Percentiles rank a stretch among this genome's conserved stretches.
Evolutionary conservation across 2,797 vertebrate genomes (phyloP).

Genomic region (Falco rusticolus): DNA sequence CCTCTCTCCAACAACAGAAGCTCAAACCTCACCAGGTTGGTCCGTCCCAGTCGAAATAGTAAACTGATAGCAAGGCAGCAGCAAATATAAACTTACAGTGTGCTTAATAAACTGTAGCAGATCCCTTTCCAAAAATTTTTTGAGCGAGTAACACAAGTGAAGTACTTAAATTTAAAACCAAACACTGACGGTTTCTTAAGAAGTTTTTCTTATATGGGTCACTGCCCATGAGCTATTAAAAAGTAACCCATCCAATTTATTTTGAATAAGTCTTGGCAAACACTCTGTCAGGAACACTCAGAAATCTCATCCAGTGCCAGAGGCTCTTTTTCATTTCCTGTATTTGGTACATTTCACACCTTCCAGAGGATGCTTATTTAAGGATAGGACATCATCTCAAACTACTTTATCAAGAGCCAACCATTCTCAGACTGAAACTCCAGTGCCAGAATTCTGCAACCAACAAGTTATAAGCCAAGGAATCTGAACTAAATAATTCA

Average conservation of each 20-base stretch:
- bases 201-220: background rate
- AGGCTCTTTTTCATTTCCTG: background rate
- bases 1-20: background rate
- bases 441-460: background rate
- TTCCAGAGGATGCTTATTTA: background rate
- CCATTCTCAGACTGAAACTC: background rate
- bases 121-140: background rate
- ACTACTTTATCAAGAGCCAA: background rate
- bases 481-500: background rate
- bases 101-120: background rate
- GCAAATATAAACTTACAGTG: background rate
- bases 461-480: background rate
- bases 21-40: background rate
- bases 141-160: background rate
- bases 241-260: background rate
- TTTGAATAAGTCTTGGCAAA: background rate
- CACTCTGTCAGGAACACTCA: background rate
- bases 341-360: conserved; percentile 9
- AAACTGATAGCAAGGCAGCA: background rate
- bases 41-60: background rate
- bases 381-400: background rate
- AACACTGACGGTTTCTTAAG: background rate
- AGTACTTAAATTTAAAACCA: background rate
- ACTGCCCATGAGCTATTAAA: background rate
- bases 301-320: background rate